Conservation (phyloP, 2,888 invertebrate genomes). For the Diogma glabrata region DNA sequence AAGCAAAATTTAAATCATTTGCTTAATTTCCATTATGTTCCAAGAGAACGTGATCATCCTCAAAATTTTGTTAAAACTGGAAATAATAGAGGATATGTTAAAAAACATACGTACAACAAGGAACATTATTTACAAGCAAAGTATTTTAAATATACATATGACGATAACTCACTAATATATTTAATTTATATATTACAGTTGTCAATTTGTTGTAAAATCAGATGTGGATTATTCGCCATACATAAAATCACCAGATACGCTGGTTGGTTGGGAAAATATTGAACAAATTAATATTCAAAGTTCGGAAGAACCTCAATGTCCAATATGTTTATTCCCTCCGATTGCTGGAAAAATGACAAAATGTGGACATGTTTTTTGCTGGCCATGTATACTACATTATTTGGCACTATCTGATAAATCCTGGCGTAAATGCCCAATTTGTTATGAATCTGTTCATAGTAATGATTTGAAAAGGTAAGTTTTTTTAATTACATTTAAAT, state of each 20-base stretch:
- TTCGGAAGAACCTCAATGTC: conserved; percentile 63
- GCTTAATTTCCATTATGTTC: conserved; percentile 80
- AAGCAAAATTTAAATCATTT: conserved; percentile 89
- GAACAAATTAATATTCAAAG: conserved; percentile 76
- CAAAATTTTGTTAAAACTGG: conserved; percentile 23
- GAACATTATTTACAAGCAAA: conserved; percentile 91
- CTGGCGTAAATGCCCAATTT: conserved; percentile 85
- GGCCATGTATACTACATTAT: conserved; percentile 91
- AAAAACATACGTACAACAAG: conserved; percentile 71
- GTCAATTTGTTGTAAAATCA: conserved; percentile 87
- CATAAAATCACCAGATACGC: conserved; percentile 65
- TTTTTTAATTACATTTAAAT: conserved; percentile 22
- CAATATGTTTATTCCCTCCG: conserved; percentile 83
- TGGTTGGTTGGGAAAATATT: conserved; percentile 84
- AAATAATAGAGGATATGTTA: conserved; percentile 19
- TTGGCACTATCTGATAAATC: conserved; percentile 72
- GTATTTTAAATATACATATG: too few species aligned
- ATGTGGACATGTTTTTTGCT: conserved; percentile 94
- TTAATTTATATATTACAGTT: conserved; percentile 44
- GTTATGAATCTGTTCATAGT: conserved; percentile 68
- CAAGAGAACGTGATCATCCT: conserved; percentile 39
- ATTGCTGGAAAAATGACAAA: conserved; percentile 82
- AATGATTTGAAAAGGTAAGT: conserved; percentile 70
- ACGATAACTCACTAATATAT: conserved; percentile 12
- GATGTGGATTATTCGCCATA: conserved; percentile 69